Evolutionary conservation across 2,797 vertebrate species (phyloP).

Genomic region (Odontamblyopus rebecca): DNA sequence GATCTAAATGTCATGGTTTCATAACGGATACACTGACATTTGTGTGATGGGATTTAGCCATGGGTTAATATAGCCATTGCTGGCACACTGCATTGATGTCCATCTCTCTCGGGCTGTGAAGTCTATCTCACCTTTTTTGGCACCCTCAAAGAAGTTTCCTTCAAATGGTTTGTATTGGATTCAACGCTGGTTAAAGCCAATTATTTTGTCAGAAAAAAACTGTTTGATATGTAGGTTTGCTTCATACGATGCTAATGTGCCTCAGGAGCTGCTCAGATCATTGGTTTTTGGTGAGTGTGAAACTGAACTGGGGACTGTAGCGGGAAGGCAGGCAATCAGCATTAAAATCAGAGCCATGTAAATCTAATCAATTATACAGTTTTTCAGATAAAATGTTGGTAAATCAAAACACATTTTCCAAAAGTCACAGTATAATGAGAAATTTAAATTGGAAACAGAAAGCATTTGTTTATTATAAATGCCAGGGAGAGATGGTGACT

Average conservation of each 20-base stretch:
- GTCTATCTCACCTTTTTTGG: conserved; percentile 67
- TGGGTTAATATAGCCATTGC: conserved; percentile 79
- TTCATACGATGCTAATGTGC: conserved; percentile 73
- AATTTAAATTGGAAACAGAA: conserved; percentile 81
- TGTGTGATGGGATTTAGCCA: conserved; percentile 84
- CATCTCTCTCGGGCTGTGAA: conserved; percentile 75
- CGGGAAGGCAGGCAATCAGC: conserved; percentile 65
- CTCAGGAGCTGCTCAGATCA: conserved; percentile 72
- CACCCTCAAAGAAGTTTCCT: conserved; percentile 68
- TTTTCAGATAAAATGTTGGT: conserved; percentile 80
- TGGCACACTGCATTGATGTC: conserved; percentile 75
- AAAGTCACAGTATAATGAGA: conserved; percentile 84
- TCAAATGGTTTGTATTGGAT: conserved; percentile 72
- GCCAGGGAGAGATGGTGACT: conserved; percentile 79
- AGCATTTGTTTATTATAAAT: conserved; percentile 84
- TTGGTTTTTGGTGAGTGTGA: conserved; percentile 53
- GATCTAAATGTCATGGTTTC: conserved; percentile 86
- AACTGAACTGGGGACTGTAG: conserved; percentile 41
- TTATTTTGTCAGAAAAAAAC: conserved; percentile 70
- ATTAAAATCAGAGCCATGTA: conserved; percentile 81
- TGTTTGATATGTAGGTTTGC: conserved; percentile 74
- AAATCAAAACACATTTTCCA: conserved; percentile 83
- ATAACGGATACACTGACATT: conserved; percentile 84
- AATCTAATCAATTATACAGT: conserved; percentile 82
- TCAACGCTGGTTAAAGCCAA: conserved; percentile 74